A percentile compares a stretch with the other conserved stretches of the same genome.
Evolutionary conservation across 2,797 vertebrate genomes (phyloP).

Genomic region (Acanthopagrus latus): DNA sequence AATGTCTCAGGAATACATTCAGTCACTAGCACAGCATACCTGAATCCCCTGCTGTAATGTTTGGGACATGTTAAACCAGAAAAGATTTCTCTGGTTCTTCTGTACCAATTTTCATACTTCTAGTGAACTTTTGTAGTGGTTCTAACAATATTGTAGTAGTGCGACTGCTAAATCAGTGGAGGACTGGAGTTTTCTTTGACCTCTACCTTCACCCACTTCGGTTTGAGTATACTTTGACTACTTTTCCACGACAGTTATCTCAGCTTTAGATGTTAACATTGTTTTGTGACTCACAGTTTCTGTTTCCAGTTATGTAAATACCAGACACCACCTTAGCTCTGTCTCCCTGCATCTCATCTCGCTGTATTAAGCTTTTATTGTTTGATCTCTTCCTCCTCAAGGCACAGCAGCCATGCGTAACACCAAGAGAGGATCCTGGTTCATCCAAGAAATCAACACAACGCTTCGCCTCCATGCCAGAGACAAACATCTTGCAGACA

Average conservation of each 20-base stretch:
- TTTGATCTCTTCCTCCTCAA: slow-evolving; percentile 64
- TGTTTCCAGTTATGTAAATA: background rate
- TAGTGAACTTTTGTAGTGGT: too few species aligned
- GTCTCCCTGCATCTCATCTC: slow-evolving; percentile 10
- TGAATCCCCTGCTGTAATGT: background rate
- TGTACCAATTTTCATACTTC: too few species aligned
- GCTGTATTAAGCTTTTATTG: slow-evolving; percentile 36
- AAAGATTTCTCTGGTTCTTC: background rate
- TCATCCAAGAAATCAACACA: slow-evolving; percentile 91
- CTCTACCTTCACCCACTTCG: background rate
- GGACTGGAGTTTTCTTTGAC: background rate
- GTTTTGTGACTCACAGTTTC: background rate
- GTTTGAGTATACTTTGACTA: background rate
- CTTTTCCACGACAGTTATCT: background rate
- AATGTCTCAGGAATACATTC: background rate
- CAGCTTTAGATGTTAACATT: background rate
- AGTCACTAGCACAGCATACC: background rate
- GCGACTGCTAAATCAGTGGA: too few species aligned
- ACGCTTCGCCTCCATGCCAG: slow-evolving; percentile 89
- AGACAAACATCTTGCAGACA: slow-evolving; percentile 94
- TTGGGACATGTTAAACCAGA: background rate
- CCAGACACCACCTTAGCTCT: background rate
- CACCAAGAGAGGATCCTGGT: slow-evolving; percentile 97
- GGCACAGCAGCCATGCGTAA: slow-evolving; percentile 97
- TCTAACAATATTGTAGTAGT: too few species aligned